phyloP scores from a whole-genome alignment of 1,140 invertebrate species.

The Cyphomyrmex costatus region DNA sequence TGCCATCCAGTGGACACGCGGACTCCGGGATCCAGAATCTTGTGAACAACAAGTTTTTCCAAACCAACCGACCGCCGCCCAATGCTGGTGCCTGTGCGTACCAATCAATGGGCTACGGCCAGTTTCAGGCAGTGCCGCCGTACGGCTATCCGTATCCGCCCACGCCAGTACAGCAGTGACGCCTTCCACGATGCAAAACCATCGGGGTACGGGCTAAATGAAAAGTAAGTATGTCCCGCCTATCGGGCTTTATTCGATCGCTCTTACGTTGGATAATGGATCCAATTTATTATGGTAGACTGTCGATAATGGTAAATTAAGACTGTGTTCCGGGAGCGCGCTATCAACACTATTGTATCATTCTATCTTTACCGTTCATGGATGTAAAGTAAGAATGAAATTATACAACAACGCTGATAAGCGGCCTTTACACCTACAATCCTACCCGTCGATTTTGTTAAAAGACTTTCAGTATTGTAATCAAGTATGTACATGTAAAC shows the following conservation, averaged over 20 bases:
- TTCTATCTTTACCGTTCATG: too few relatives aligned
- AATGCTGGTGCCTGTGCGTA: conserved; percentile 88
- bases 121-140: conserved; percentile 86
- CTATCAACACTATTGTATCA: too few relatives aligned
- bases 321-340: too few relatives aligned
- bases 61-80: conserved; percentile 87
- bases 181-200: conserved; percentile 71
- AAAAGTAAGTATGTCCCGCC: conserved; percentile 65
- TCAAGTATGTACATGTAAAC: too few relatives aligned
- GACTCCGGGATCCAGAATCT: conserved; percentile 88
- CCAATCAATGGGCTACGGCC: conserved; percentile 87
- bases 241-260: conserved; percentile 49
- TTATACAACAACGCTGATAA: too few relatives aligned
- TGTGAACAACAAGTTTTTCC: conserved; percentile 89
- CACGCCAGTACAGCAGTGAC: conserved; percentile 86
- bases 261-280: not conserved
- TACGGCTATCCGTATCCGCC: conserved; percentile 87
- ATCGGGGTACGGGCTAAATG: conserved; percentile 77
- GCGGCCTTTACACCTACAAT: too few relatives aligned
- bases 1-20: conserved; percentile 84
- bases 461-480: too few relatives aligned
- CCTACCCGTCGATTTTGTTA: too few relatives aligned
- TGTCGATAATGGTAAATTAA: conserved; percentile 13
- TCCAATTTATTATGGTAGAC: conserved; percentile 37
- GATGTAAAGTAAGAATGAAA: too few relatives aligned